phyloP scores from a whole-genome alignment of 92 coral and sea anemone species.

The Zoanthus gigantus region DNA sequence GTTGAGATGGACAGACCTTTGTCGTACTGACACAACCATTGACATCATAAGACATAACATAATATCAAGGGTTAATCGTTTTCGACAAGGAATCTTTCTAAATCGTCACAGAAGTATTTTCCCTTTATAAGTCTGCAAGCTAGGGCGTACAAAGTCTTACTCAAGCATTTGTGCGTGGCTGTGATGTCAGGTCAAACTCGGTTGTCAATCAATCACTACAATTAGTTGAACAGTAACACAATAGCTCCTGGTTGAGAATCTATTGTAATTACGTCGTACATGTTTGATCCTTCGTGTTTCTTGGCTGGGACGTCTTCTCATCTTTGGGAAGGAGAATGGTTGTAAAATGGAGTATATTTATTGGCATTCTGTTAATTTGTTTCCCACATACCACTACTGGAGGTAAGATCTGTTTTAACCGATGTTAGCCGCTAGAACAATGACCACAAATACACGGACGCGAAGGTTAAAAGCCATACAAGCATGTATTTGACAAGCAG shows the following conservation, averaged over 20 bases:
- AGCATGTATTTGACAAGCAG: slow-evolving; percentile 39
- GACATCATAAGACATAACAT: neutral
- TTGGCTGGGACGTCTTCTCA: slow-evolving; percentile 14
- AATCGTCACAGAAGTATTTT: slow-evolving; percentile 14
- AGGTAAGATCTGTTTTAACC: slow-evolving; percentile 16
- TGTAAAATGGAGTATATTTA: slow-evolving; percentile 12
- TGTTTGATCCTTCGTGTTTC: slow-evolving; percentile 27
- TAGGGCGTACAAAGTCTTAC: slow-evolving; percentile 22
- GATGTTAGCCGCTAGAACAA: neutral
- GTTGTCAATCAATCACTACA: slow-evolving; percentile 42
- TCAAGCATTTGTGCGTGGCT: slow-evolving; percentile 12
- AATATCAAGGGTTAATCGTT: neutral
- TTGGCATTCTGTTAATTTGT: neutral
- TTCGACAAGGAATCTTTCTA: neutral
- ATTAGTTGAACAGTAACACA: slow-evolving; percentile 79
- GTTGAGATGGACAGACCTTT: neutral
- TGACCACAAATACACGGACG: neutral
- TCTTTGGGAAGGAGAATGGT: slow-evolving; percentile 15
- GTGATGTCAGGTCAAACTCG: slow-evolving; percentile 25
- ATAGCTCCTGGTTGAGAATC: slow-evolving; percentile 54
- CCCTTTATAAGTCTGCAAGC: slow-evolving; percentile 5
- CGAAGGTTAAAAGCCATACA: slow-evolving; percentile 13
- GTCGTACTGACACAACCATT: neutral
- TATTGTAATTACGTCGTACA: slow-evolving; percentile 14
- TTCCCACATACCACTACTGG: slow-evolving; percentile 4